phyloP scores from a whole-genome alignment of 2,797 vertebrate species.

The Semotilus atromaculatus region DNA sequence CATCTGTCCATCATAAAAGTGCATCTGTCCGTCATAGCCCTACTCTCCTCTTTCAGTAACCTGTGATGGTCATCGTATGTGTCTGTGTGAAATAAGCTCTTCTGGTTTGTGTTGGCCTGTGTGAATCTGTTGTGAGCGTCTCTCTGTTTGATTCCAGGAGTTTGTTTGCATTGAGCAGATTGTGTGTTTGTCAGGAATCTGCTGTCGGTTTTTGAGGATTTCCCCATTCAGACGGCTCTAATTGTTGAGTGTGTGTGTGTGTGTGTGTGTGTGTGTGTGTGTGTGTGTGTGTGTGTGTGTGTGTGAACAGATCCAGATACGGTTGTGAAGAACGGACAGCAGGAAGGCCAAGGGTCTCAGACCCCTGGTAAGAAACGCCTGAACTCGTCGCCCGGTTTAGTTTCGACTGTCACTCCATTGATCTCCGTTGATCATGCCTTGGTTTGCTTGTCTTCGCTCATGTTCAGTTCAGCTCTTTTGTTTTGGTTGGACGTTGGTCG shows the following conservation, averaged over 20 bases:
- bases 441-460: slow-evolving; percentile 1
- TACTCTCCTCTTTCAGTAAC: background rate
- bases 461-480: slow-evolving; percentile 13
- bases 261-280: slow-evolving; percentile 59
- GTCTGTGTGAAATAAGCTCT: background rate
- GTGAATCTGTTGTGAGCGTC: background rate
- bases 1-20: too few relatives aligned
- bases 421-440: slow-evolving; percentile 2
- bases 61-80: background rate
- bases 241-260: slow-evolving; percentile 42
- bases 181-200: slow-evolving; percentile 9
- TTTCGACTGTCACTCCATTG: slow-evolving; percentile 29
- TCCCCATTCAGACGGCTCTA: background rate
- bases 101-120: background rate
- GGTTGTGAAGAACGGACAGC: slow-evolving; percentile 86
- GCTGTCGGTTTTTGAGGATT: background rate
- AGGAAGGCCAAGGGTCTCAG: slow-evolving; percentile 78
- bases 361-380: slow-evolving; percentile 81
- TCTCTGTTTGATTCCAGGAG: background rate
- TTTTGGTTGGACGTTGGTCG: background rate
- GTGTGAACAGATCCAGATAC: slow-evolving; percentile 73
- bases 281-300: slow-evolving; percentile 52
- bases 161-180: slow-evolving; percentile 5
- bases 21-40: too few relatives aligned
- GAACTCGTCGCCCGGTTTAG: slow-evolving; percentile 42